Conservation (phyloP, 2,888 invertebrate genomes). For the Seira sanloemensis region DNA sequence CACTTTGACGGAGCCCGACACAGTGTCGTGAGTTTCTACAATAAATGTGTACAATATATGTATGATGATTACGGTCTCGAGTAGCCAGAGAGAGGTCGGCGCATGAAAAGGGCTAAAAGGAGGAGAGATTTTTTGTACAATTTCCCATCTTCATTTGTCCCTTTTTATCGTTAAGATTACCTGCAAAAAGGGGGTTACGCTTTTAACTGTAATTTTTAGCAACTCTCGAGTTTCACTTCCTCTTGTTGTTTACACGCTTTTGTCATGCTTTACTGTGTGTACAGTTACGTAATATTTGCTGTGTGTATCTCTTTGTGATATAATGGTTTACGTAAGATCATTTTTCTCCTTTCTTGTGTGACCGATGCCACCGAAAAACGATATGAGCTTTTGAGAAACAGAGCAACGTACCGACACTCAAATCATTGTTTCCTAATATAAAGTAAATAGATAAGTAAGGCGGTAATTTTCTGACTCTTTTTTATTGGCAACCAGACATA, state of each 20-base stretch:
- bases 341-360: not conserved
- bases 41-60: not conserved
- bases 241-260: not conserved
- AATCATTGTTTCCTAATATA: slow-evolving; percentile 5
- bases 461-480: slow-evolving; percentile 1
- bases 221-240: not conserved
- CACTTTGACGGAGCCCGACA: slow-evolving; percentile 14
- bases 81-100: not conserved
- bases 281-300: not conserved
- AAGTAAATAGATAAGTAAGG: slow-evolving; percentile 1
- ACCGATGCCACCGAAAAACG: not conserved
- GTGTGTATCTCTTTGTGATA: not conserved
- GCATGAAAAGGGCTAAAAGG: not conserved
- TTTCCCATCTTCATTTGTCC: not conserved
- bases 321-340: not conserved
- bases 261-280: not conserved
- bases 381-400: not conserved
- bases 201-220: not conserved
- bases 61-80: not conserved
- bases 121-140: not conserved
- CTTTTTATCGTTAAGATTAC: slow-evolving; percentile 5
- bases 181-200: not conserved
- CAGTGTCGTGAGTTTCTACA: slow-evolving; percentile 2
- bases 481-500: not conserved
- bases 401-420: not conserved